Evolutionary conservation across 2,113 vertebrate species (phyloP), one percentile per base, ranked within the genome.

Genomic region (Ptilonorhynchus violaceus): DNA sequence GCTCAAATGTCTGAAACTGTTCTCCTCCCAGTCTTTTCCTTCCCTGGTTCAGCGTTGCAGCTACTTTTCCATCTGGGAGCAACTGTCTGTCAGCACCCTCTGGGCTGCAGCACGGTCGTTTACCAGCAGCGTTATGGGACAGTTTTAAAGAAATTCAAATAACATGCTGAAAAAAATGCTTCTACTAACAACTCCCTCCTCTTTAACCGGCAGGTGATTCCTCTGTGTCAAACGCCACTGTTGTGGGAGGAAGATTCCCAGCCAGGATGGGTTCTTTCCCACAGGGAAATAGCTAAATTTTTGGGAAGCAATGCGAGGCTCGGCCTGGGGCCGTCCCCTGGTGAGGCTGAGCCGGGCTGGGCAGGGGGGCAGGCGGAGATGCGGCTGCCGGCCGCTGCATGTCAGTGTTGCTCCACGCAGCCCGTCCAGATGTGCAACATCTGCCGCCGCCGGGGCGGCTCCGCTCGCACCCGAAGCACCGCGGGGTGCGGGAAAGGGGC

Each of bases 371-470:
- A 11, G 67, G 64, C 11, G n/a, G 85, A 79, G 88, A 56, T 69
- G 58, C 90, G 66, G 68, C 59, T 30, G 78, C 44, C 9, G 20
- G 13, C 95, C 92, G 1, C 92, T 93, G 95, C 79, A 96, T 77
- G 88, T 90, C 96, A 95, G 92, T 95, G 82, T 93, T 96, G 92
- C 90, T 93, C 96, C 90, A 35, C 15, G 3, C 77, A 82, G 73
- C 35, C 9, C 5, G 1, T 37, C 64, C 92, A 96, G 93, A 67
- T 96, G 96, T 52, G 79, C 88, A 94, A 94, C 88, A 96, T 93
- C 96, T 93, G 92, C 53, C 15, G 50, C 33, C 0, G 1, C 66
- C 3, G 35, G 4, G 27, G 70, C 2, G 1, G 19, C 24, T 10
- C 59, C 12, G 46, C 64, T 25, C 39, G 28, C 69, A 1, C 5